These are phyloP conservation scores for Imbricaverruca yamaguchii DNA, from an alignment of 2,888 invertebrate genomes.

Conservation along the genomic window DNA sequence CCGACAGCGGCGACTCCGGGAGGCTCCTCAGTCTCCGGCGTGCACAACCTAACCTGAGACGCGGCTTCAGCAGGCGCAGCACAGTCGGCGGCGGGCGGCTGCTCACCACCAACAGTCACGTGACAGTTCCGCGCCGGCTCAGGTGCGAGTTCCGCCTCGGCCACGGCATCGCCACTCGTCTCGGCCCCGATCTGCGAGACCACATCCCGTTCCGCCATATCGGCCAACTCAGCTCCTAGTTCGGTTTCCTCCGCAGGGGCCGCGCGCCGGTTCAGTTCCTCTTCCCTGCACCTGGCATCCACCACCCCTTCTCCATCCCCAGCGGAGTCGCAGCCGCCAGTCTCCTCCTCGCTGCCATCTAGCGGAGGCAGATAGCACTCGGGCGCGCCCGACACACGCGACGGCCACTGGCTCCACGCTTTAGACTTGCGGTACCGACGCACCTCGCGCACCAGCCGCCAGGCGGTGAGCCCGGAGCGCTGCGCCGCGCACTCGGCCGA, in stretches of 20 bases:
- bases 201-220: background rate
- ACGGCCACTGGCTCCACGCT: background rate
- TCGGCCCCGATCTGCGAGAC: no score
- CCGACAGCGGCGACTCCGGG: no score
- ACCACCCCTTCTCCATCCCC: background rate
- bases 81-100: no score
- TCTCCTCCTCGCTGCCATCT: background rate
- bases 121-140: no score
- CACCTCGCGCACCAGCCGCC: background rate
- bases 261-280: background rate
- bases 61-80: no score
- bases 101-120: no score
- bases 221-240: background rate
- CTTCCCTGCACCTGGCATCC: background rate
- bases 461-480: background rate
- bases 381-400: background rate
- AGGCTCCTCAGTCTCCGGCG: no score
- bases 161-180: no score
- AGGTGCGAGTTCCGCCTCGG: no score
- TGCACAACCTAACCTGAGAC: no score
- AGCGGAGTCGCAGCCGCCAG: background rate
- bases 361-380: background rate
- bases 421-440: background rate
- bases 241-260: background rate
- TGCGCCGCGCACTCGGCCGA: background rate